Evolutionary conservation across 2,797 vertebrate species (phyloP), one percentile per base, ranked within the genome.

Genomic region (Smutsia temminckii): DNA sequence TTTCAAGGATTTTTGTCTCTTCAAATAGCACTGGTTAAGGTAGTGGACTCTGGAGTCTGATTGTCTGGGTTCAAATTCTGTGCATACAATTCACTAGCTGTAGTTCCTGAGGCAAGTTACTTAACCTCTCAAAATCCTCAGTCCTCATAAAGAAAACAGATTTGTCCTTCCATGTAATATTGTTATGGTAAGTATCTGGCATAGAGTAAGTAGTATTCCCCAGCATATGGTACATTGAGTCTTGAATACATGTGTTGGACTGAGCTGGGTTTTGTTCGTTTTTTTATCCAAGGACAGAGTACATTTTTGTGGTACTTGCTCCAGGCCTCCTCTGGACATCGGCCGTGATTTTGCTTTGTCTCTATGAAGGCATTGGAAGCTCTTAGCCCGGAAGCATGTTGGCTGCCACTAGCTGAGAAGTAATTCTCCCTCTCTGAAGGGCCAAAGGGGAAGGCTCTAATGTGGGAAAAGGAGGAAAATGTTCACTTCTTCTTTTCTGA

Each of bases 51-150:
- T 93, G 64, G 68, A 80, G 68, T 32, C 63, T 74, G 68, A 63
- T 46, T 77, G 25, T 63, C 92, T 85, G 74, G 23, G 42, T 92
- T 92, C 66, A 85, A 72, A 92, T 95, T 90, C 91, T 85, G 74
- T 61, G 27, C 27, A n/a, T 46, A n/a, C 14, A 78, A 66, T 68
- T 81, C 78, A 88, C 71, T 63, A 63, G 8, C 34, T 57, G 29
- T 81, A 78, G 42, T 66, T 94, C 91, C 68, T 92, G 29, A 42
- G 0, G 18, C 42, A 66, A 89, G 74, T 92, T 64, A 90, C 61
- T 89, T 69, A 75, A 84, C 32, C 64, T 90, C 64, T 87, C 59
- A 55, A 61, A 92, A 51, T 55, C 51, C 11, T 77, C 68, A 25
- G 20, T 81, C 64, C 37, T 91, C 74, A 66, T 77, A 46, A 55